Evolutionary conservation across 2,113 vertebrate genomes (phyloP), one percentile per base, ranked within the genome.

Genomic region (Lepidiolamprologus cunningtoni): DNA sequence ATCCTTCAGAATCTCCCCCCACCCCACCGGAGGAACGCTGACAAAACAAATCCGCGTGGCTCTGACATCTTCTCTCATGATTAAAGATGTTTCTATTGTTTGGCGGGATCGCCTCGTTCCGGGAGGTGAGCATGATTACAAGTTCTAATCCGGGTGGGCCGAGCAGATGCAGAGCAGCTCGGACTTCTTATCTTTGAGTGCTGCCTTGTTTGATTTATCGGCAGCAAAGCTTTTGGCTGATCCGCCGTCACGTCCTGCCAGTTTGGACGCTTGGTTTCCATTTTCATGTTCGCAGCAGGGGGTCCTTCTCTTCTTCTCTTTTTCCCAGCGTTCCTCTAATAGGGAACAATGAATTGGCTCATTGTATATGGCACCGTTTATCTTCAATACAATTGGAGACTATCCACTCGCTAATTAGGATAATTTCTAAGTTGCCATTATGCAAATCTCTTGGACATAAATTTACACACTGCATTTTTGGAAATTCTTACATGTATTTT

Each of bases 221-320:
- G 68, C 88, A 85, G 80, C 84, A 89, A 84, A 85, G 58, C 82
- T 90, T 89, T 95, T 94, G 94, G 93, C 94, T 90, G 80, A 87
- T 89, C 79, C 53, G 84, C 83, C 68, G 9, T 37, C 52, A 33
- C 40, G 31, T 83, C 54, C 83, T 96, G 95, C 95, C 95, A 95
- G 94, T 93, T 95, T 94, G 93, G 89, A 95, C 14, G 87, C 31
- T 86, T 92, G 90, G 91, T 95, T 95, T 93, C 80, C 90, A 84
- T 86, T 81, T 92, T 91, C 57, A 82, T 91, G 87, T 81, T 86
- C 94, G 80, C 94, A 95, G 95, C 94, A 80, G 93, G 95, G 89
- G 91, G 87, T 55, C 50, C 26, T 76, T 78, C 80, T 86, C 85
- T 71, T 58, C 42, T 81, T 66, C 26, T 50, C 17, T 78, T 73